These are phyloP conservation scores for Blennius ocellaris DNA, from an alignment of 2,113 vertebrate species.

Conservation along the genomic window DNA sequence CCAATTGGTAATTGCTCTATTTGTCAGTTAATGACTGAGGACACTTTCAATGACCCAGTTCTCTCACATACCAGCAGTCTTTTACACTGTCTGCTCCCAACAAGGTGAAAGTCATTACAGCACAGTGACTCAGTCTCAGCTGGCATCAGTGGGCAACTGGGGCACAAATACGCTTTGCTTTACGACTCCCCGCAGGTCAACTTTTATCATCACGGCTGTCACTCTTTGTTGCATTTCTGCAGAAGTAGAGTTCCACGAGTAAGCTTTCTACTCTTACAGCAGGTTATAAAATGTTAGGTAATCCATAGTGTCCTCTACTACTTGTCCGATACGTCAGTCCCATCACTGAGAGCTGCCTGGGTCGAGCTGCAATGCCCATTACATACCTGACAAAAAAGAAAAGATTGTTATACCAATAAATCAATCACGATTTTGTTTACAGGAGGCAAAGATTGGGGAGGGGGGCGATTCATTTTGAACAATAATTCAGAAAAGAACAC, in stretches of 20 bases:
- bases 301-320: slow-evolving; percentile 55
- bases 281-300: slow-evolving; percentile 39
- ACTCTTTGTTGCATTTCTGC: slow-evolving; percentile 39
- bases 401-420: no score
- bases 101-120: slow-evolving; percentile 67
- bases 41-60: slow-evolving; percentile 37
- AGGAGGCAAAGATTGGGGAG: no score
- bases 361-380: neutral
- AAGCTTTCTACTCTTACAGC: slow-evolving; percentile 30
- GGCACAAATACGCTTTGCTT: slow-evolving; percentile 43
- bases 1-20: slow-evolving; percentile 28
- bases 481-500: no score
- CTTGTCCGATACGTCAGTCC: slow-evolving; percentile 28
- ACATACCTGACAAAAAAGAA: neutral
- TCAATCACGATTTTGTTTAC: no score
- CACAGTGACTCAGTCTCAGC: slow-evolving; percentile 50
- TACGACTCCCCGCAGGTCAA: slow-evolving; percentile 36
- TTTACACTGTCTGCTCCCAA: slow-evolving; percentile 7
- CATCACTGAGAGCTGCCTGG: slow-evolving; percentile 17
- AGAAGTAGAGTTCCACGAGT: slow-evolving; percentile 13
- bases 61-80: slow-evolving; percentile 24
- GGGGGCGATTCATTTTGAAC: no score
- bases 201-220: slow-evolving; percentile 58
- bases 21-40: slow-evolving; percentile 38
- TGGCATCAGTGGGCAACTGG: slow-evolving; percentile 44